phyloP scores from a whole-genome alignment of 1,140 invertebrate genomes.

The Drosophila repleta region DNA sequence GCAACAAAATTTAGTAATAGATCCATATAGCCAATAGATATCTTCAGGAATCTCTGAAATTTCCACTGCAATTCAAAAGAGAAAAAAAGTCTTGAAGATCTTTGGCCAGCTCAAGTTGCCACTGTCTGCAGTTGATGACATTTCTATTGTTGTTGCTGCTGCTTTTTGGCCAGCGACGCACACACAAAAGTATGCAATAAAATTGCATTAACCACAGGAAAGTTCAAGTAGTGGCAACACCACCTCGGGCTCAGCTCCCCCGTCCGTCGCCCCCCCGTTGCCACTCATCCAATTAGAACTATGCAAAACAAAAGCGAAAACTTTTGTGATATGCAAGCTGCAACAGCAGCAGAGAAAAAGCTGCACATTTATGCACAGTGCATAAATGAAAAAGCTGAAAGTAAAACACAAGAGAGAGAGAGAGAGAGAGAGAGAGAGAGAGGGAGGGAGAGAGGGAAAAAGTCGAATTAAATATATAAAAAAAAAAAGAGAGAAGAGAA shows the following conservation, averaged over 20 bases:
- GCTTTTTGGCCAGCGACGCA: conserved; percentile 12
- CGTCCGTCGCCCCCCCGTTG: background rate
- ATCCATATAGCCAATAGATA: background rate
- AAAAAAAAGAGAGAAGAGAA: no score
- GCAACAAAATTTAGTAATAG: no score
- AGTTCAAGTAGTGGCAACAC: conserved; percentile 29
- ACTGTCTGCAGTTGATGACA: conserved; percentile 33
- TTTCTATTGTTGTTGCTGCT: conserved; percentile 16
- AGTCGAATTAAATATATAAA: conserved; percentile 20
- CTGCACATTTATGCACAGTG: background rate
- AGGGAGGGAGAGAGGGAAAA: background rate
- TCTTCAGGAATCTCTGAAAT: background rate
- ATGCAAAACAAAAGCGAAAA: conserved; percentile 23
- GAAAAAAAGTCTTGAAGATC: no score
- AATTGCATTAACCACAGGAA: conserved; percentile 65
- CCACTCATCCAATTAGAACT: conserved; percentile 46
- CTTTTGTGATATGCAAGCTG: conserved; percentile 31
- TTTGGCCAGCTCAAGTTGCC: no score
- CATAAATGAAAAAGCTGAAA: conserved; percentile 1
- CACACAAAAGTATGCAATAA: conserved; percentile 69
- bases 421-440: background rate
- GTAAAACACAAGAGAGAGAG: background rate
- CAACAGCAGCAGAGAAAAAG: background rate
- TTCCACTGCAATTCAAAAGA: no score
- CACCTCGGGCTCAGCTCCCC: conserved; percentile 2